These are phyloP conservation scores for Melanotaenia nigrans DNA, from an alignment of 2,797 vertebrate genomes.

Conservation along the genomic window DNA sequence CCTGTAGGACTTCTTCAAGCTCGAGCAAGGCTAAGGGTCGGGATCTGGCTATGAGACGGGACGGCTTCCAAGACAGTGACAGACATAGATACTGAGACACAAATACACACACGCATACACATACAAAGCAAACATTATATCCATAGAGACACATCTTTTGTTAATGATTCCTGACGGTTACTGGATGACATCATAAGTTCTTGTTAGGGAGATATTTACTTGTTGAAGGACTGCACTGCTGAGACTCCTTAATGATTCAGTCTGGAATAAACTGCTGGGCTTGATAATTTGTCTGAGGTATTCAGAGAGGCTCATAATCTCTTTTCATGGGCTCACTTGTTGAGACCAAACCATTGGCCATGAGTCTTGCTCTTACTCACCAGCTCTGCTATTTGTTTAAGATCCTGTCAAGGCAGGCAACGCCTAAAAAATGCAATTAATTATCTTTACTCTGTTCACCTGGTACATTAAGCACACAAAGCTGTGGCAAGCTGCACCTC, in stretches of 20 bases:
- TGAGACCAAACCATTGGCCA: background rate
- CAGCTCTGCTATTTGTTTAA: constrained; percentile 25
- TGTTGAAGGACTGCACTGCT: background rate
- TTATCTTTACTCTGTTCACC: constrained; percentile 43
- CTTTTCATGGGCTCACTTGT: background rate
- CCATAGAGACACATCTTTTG: background rate
- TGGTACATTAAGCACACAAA: background rate
- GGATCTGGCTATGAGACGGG: constrained; percentile 43
- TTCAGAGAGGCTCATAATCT: constrained; percentile 7
- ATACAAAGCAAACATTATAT: constrained; percentile 4
- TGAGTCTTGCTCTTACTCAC: background rate
- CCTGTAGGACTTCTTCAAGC: constrained; percentile 23
- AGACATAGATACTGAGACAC: constrained; percentile 53
- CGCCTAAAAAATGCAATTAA: constrained; percentile 6
- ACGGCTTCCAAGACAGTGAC: constrained; percentile 54
- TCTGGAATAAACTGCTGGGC: background rate
- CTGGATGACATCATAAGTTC: background rate
- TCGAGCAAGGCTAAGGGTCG: constrained; percentile 39
- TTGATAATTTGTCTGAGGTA: constrained; percentile 6
- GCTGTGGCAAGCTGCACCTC: background rate
- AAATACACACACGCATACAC: constrained; percentile 22
- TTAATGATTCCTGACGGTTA: background rate
- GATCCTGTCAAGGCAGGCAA: constrained; percentile 27
- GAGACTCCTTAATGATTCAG: background rate
- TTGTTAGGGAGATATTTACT: too few relatives aligned